These are phyloP conservation scores for Euura saliciscinereae DNA, from an alignment of 1,140 invertebrate genomes.

Conservation along the genomic window DNA sequence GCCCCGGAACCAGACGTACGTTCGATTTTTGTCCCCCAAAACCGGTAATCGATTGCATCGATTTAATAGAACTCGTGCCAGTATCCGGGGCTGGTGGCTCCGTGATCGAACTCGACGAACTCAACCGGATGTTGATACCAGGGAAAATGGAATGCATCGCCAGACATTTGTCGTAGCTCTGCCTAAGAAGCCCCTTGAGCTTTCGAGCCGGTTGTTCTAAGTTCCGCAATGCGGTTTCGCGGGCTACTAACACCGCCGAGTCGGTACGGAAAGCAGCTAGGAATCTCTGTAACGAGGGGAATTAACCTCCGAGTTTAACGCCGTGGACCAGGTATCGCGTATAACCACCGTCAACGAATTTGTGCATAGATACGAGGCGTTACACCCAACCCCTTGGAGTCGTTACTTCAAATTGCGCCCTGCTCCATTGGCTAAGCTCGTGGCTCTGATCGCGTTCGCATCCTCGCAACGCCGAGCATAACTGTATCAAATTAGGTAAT, in stretches of 20 bases:
- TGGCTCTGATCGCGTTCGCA: neutral
- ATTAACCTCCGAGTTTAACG: conserved; percentile 4
- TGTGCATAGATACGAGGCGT: too few relatives aligned
- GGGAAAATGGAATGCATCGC: too few relatives aligned
- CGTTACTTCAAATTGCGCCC: neutral
- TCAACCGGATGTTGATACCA: too few relatives aligned
- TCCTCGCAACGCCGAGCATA: neutral
- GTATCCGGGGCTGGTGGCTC: too few relatives aligned
- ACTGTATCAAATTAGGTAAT: too few relatives aligned
- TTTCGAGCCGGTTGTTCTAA: neutral
- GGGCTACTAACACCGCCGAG: neutral
- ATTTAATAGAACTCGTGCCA: too few relatives aligned
- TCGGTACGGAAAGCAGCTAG: neutral
- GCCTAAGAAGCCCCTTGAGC: neutral
- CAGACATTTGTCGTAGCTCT: neutral
- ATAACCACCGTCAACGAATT: too few relatives aligned
- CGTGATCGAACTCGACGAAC: too few relatives aligned
- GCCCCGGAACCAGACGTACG: too few relatives aligned
- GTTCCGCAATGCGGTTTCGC: conserved; percentile 2
- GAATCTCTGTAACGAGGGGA: conserved; percentile 6
- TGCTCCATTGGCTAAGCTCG: neutral
- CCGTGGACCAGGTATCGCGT: neutral
- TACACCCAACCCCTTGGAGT: neutral
- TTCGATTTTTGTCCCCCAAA: too few relatives aligned
- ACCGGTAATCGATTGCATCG: too few relatives aligned